Evolutionary conservation across 2,888 invertebrate species (phyloP).

Genomic region (Spodoptera picta): DNA sequence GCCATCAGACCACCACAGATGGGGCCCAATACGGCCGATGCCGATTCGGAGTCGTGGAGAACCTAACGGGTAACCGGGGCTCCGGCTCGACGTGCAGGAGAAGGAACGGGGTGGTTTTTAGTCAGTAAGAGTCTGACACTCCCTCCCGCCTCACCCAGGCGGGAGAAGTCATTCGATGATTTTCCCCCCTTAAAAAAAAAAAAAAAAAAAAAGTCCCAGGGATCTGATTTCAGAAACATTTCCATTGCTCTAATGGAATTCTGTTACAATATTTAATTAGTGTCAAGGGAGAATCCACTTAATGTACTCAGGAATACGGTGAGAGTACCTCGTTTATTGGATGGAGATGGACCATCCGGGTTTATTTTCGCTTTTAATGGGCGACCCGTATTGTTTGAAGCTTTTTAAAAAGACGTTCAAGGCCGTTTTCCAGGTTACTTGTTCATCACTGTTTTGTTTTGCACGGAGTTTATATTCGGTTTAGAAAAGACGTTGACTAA

Average conservation of each 20-base stretch:
- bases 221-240: conserved; percentile 40
- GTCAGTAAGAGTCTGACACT: too few relatives aligned
- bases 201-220: conserved; percentile 15
- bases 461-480: too few relatives aligned
- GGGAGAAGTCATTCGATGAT: too few relatives aligned
- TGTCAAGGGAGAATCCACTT: conserved; percentile 36
- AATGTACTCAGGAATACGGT: conserved; percentile 37
- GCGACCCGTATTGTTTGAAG: conserved; percentile 18
- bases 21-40: too few relatives aligned
- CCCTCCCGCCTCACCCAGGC: too few relatives aligned
- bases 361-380: conserved; percentile 27
- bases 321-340: conserved; percentile 31
- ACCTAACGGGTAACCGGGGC: too few relatives aligned
- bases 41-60: too few relatives aligned
- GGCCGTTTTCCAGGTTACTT: conserved; percentile 1
- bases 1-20: too few relatives aligned
- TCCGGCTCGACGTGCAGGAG: too few relatives aligned
- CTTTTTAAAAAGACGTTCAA: background rate
- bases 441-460: conserved; percentile 5
- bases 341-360: conserved; percentile 31
- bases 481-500: too few relatives aligned
- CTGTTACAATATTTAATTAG: conserved; percentile 44
- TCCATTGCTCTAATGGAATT: conserved; percentile 25
- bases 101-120: too few relatives aligned
- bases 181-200: too few relatives aligned